Percentiles rank a stretch among this genome's conserved stretches.
Evolutionary conservation across 2,113 vertebrate species (phyloP).

Genomic region (Cebidichthys violaceus): DNA sequence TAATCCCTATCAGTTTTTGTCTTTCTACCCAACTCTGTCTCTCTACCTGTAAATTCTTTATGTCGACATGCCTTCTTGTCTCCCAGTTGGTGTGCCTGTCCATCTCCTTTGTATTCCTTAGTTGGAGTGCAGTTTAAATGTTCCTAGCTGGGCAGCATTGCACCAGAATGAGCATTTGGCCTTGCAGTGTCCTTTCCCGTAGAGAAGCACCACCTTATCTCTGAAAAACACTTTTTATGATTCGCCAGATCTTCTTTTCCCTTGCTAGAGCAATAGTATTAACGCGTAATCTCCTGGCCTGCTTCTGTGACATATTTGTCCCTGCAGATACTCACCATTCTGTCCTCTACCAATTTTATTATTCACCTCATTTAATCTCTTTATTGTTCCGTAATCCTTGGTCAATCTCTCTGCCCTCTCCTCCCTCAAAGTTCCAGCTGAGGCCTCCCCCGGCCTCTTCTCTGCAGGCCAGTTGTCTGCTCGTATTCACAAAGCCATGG

Average conservation of each 20-base stretch:
- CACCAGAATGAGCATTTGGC: slow-evolving; percentile 17
- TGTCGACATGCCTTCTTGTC: not conserved
- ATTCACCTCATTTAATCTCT: slow-evolving; percentile 36
- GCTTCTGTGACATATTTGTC: slow-evolving; percentile 4
- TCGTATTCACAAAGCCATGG: slow-evolving; percentile 42
- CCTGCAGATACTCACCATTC: not conserved
- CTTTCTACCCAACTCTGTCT: not conserved
- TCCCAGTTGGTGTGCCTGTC: not conserved
- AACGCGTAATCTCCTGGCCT: not conserved
- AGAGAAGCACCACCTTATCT: slow-evolving; percentile 14
- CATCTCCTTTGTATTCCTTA: not conserved
- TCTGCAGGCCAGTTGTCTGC: slow-evolving; percentile 21
- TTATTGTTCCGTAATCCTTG: slow-evolving; percentile 33
- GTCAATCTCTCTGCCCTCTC: slow-evolving; percentile 7
- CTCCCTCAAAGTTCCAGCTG: slow-evolving; percentile 18
- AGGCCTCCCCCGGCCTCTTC: slow-evolving; percentile 3
- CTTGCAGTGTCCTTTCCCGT: not conserved
- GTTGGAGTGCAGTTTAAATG: not conserved
- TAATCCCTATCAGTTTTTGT: not conserved
- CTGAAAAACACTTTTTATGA: not conserved
- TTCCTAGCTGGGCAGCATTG: not conserved
- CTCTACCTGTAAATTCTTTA: not conserved
- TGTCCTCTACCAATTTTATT: slow-evolving; percentile 8
- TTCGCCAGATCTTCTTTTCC: not conserved
- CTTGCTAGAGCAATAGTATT: not conserved